Conservation (phyloP, 2,797 vertebrate genomes). For the Meriones psammophilus region DNA sequence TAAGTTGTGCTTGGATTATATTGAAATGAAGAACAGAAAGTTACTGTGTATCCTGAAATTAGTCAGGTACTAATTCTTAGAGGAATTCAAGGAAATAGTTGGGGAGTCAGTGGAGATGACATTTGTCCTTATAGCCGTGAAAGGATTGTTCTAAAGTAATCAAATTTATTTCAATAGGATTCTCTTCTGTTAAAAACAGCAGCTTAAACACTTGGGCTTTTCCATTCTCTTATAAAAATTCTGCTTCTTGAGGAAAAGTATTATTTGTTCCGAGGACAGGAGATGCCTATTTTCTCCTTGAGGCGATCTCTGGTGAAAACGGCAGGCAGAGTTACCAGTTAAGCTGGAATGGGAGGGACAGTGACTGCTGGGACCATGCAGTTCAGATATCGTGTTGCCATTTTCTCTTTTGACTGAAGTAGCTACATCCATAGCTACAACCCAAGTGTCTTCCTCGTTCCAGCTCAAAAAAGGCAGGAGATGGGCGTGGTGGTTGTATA, state of each 20-base stretch:
- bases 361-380: constrained; percentile 4
- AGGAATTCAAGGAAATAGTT: constrained; percentile 8
- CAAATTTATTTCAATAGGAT: constrained; percentile 25
- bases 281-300: neutral
- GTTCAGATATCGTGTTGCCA: neutral
- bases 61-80: constrained; percentile 40
- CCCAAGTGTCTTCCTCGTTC: constrained; percentile 60
- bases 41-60: neutral
- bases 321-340: neutral
- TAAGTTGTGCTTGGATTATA: constrained; percentile 13
- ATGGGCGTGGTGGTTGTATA: neutral
- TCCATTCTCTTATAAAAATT: constrained; percentile 28
- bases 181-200: constrained; percentile 20
- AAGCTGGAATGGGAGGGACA: neutral
- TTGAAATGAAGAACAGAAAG: constrained; percentile 24
- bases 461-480: neutral
- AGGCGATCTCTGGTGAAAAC: neutral
- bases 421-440: neutral
- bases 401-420: constrained; percentile 47
- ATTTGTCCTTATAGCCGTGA: neutral
- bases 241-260: neutral
- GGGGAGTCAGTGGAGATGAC: neutral
- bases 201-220: constrained; percentile 3
- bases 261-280: neutral
- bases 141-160: neutral